Percentiles rank a stretch among this genome's conserved stretches.
phyloP scores from a whole-genome alignment of 2,888 invertebrate species.

The Trilocha varians region DNA sequence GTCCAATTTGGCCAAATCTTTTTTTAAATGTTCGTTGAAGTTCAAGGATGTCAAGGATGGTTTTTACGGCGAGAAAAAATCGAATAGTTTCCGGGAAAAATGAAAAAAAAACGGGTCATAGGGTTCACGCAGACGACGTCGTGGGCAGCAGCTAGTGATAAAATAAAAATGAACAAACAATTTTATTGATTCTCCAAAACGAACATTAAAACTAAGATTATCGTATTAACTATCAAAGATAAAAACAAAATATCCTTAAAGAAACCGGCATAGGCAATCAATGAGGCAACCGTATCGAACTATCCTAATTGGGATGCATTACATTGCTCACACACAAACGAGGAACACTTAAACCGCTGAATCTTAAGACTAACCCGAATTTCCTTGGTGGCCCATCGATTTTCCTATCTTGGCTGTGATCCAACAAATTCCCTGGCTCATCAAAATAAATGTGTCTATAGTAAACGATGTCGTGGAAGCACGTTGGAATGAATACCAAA shows the following conservation, averaged over 20 bases:
- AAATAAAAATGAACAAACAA: too few relatives aligned
- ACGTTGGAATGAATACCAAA: constrained; percentile 3
- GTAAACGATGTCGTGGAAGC: constrained; percentile 9
- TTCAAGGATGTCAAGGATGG: too few relatives aligned
- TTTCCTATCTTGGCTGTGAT: constrained; percentile 30
- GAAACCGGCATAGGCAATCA: neutral
- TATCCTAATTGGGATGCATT: constrained; percentile 3
- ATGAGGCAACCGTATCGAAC: neutral
- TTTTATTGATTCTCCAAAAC: too few relatives aligned
- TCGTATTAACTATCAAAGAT: too few relatives aligned
- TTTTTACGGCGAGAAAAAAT: too few relatives aligned
- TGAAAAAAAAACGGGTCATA: too few relatives aligned
- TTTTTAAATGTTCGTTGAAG: too few relatives aligned
- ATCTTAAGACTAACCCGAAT: constrained; percentile 5
- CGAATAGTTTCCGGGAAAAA: too few relatives aligned
- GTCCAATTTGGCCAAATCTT: too few relatives aligned
- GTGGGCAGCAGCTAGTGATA: too few relatives aligned
- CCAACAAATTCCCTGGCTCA: constrained; percentile 34
- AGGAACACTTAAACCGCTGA: neutral
- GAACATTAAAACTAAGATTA: too few relatives aligned
- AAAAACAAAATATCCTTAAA: neutral
- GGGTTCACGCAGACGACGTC: too few relatives aligned
- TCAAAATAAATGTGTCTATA: constrained; percentile 35
- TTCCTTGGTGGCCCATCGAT: constrained; percentile 29
- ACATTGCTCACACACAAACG: neutral